Conservation (phyloP, 2,113 vertebrate species). For the Pungitius pungitius region DNA sequence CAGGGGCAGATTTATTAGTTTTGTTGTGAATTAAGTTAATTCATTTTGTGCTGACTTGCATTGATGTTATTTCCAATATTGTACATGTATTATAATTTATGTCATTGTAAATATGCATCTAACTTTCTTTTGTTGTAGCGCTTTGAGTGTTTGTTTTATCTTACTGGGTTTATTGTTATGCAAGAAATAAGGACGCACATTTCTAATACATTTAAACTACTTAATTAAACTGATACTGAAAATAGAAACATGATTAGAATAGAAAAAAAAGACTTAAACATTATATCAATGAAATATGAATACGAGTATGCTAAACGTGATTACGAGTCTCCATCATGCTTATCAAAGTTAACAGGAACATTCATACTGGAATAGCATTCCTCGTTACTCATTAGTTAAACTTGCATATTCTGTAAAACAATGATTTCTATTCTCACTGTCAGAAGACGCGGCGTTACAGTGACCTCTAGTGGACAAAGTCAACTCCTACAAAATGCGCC, state of each 20-base stretch:
- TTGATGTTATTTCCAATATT: neutral
- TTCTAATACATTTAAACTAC: neutral
- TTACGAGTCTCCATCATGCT: too few species aligned
- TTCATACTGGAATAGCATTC: too few species aligned
- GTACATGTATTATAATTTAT: neutral
- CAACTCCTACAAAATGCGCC: neutral
- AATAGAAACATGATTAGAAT: neutral
- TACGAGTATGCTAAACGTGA: too few species aligned
- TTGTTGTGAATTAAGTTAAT: neutral
- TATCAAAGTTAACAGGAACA: neutral
- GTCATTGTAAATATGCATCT: neutral
- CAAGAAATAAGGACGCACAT: neutral
- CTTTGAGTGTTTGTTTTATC: neutral
- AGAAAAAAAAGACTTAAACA: neutral
- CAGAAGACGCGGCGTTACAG: neutral
- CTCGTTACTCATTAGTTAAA: too few species aligned
- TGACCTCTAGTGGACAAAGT: conserved; percentile 37
- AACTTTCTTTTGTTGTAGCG: neutral
- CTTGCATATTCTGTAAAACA: too few species aligned
- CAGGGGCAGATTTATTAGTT: neutral
- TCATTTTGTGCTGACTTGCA: neutral
- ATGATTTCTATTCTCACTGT: neutral
- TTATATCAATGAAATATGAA: neutral
- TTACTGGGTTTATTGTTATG: neutral
- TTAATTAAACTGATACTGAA: neutral